Percentiles rank a stretch among this genome's conserved stretches.
These are phyloP conservation scores for Grammomys surdaster DNA, from an alignment of 2,113 vertebrate species.

Conservation along the genomic window DNA sequence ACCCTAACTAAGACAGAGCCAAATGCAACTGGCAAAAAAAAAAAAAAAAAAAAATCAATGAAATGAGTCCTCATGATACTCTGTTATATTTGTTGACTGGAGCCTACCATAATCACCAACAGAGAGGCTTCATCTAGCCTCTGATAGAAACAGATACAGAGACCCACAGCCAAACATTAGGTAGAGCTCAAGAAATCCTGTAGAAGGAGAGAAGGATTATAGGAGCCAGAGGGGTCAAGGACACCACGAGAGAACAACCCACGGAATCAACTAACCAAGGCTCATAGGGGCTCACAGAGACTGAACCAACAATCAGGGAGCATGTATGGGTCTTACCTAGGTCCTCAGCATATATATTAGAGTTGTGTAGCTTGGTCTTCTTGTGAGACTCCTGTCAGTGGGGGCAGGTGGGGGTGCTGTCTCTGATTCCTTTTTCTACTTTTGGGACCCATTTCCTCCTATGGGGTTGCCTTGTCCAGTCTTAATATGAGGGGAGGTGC, in stretches of 20 bases:
- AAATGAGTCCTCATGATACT: neutral
- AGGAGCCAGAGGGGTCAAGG: neutral
- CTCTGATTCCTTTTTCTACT: neutral
- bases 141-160: neutral
- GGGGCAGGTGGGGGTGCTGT: no score
- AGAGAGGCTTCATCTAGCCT: neutral
- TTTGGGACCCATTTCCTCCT: neutral
- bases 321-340: no score
- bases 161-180: neutral
- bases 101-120: neutral
- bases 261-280: neutral
- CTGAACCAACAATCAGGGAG: neutral
- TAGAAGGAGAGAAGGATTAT: neutral
- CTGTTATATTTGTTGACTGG: neutral
- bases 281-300: neutral
- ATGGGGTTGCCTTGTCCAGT: neutral
- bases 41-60: neutral
- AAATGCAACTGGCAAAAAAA: neutral
- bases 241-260: neutral
- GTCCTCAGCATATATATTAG: no score
- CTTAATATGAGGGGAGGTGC: neutral
- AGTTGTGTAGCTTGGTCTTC: no score
- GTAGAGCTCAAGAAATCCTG: neutral
- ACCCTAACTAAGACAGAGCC: neutral
- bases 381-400: neutral